Evolutionary conservation across 2,888 invertebrate genomes (phyloP).

Genomic region (Magallana nippona): DNA sequence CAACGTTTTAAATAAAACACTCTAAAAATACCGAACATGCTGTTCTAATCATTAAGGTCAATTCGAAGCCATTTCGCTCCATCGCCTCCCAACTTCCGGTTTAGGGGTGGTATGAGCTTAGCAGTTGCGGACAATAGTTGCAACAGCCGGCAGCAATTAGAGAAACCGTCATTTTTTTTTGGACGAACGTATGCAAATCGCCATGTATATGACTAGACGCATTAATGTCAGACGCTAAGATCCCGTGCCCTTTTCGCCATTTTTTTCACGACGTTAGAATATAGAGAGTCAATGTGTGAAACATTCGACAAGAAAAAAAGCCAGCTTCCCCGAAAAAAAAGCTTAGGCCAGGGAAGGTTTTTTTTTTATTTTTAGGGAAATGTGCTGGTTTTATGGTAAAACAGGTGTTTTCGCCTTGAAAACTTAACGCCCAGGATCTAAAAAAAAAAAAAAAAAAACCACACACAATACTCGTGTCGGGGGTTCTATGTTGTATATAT

Average conservation of each 20-base stretch:
- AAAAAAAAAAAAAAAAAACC: too few species aligned
- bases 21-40: slow-evolving; percentile 6
- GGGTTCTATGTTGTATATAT: too few species aligned
- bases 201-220: background rate
- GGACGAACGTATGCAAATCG: background rate
- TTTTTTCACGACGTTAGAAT: too few species aligned
- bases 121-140: background rate
- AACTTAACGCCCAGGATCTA: too few species aligned
- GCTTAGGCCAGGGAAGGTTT: too few species aligned
- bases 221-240: background rate
- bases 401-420: too few species aligned
- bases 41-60: background rate
- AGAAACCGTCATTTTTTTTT: slow-evolving; percentile 13
- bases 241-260: background rate
- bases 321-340: background rate
- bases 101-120: slow-evolving; percentile 4
- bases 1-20: background rate
- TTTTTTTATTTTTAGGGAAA: too few species aligned
- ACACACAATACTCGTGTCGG: too few species aligned
- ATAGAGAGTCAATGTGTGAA: too few species aligned
- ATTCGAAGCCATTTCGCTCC: background rate
- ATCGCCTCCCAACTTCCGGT: slow-evolving; percentile 12
- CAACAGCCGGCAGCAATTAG: slow-evolving; percentile 11
- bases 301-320: background rate
- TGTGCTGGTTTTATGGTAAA: too few species aligned